These are phyloP conservation scores for Drosophila peninsularis DNA, from an alignment of 2,888 invertebrate genomes.

Conservation along the genomic window DNA sequence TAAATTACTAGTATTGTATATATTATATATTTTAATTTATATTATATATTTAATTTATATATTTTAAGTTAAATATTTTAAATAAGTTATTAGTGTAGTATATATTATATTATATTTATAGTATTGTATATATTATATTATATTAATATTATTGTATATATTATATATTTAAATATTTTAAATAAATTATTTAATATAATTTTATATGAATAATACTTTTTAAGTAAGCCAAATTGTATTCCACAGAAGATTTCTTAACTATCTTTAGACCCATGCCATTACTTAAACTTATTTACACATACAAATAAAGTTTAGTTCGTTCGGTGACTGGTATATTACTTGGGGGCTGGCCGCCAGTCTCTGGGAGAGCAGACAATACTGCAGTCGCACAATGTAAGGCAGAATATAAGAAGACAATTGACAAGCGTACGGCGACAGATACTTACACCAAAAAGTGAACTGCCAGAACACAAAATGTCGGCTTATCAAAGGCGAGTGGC, in stretches of 20 bases:
- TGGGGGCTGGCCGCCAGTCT: conserved; percentile 27
- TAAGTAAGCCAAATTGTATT: neutral
- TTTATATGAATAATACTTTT: too few relatives aligned
- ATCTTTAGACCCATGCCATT: neutral
- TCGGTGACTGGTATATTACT: conserved; percentile 27
- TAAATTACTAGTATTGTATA: too few relatives aligned
- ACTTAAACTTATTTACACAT: conserved; percentile 17
- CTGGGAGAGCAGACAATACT: conserved; percentile 55
- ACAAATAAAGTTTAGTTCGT: neutral
- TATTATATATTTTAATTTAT: too few relatives aligned
- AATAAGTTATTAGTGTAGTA: too few relatives aligned
- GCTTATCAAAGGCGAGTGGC: conserved; percentile 67
- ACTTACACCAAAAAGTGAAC: conserved; percentile 54
- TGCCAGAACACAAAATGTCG: conserved; percentile 62
- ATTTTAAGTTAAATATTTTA: too few relatives aligned
- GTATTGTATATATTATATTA: too few relatives aligned
- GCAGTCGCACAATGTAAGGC: conserved; percentile 46
- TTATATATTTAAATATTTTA: too few relatives aligned
- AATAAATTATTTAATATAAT: too few relatives aligned
- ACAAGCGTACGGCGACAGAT: conserved; percentile 54
- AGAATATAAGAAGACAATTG: conserved; percentile 45
- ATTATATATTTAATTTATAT: too few relatives aligned
- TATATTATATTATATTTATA: too few relatives aligned
- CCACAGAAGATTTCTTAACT: neutral
- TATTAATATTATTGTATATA: too few relatives aligned